Percentiles rank a stretch among this genome's conserved stretches.
These are phyloP conservation scores for Eupithecia abbreviata DNA, from an alignment of 2,888 invertebrate genomes.

Conservation along the genomic window DNA sequence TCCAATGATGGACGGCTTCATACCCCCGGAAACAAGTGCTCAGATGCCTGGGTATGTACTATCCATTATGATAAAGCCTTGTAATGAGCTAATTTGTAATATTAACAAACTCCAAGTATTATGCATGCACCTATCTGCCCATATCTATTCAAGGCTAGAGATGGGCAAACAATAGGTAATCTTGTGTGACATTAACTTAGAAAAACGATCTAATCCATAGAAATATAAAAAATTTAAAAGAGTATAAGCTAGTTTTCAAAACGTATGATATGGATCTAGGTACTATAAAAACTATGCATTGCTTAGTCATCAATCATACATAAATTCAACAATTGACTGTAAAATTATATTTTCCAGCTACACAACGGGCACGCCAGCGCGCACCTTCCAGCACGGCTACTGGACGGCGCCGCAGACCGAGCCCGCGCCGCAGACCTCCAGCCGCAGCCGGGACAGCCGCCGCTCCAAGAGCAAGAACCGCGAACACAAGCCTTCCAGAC, in stretches of 20 bases:
- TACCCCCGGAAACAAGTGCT: constrained; percentile 56
- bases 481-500: constrained; percentile 64
- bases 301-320: too few relatives aligned
- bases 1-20: constrained; percentile 70
- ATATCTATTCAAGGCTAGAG: constrained; percentile 1
- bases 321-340: not conserved
- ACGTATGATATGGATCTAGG: not conserved
- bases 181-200: not conserved
- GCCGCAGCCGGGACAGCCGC: constrained; percentile 61
- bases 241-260: not conserved
- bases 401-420: constrained; percentile 73
- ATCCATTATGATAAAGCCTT: not conserved
- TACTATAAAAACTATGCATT: too few relatives aligned
- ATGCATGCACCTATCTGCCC: not conserved
- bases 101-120: not conserved
- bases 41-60: constrained; percentile 69
- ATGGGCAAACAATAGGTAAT: constrained; percentile 1
- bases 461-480: constrained; percentile 76
- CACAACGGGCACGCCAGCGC: constrained; percentile 61
- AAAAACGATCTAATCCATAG: not conserved
- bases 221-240: not conserved
- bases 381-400: constrained; percentile 78
- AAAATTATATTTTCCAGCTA: constrained; percentile 54
- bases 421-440: constrained; percentile 45
- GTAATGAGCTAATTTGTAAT: not conserved